phyloP scores from a whole-genome alignment of 2,888 invertebrate species.

The Bellardia bayeri region DNA sequence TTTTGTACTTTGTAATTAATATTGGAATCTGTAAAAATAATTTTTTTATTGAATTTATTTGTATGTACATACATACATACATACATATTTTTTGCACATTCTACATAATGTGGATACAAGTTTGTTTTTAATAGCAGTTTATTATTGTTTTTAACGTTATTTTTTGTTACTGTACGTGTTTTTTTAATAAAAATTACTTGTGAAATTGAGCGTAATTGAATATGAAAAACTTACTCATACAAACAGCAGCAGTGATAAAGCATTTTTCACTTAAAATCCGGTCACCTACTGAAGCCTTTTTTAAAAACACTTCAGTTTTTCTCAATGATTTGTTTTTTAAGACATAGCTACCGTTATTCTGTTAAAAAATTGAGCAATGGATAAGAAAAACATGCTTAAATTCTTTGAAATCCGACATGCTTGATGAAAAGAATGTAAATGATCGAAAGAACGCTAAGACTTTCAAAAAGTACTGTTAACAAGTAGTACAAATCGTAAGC shows the following conservation, averaged over 20 bases:
- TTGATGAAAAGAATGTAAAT: too few species aligned
- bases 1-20: slow-evolving; percentile 51
- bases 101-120: not conserved
- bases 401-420: too few species aligned
- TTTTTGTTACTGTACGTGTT: slow-evolving; percentile 28
- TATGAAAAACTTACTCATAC: slow-evolving; percentile 48
- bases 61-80: not conserved
- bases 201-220: slow-evolving; percentile 61
- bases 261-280: too few species aligned
- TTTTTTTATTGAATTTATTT: slow-evolving; percentile 47
- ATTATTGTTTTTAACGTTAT: slow-evolving; percentile 25
- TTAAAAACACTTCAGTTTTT: too few species aligned
- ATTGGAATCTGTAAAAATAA: slow-evolving; percentile 17
- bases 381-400: too few species aligned
- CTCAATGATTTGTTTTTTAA: too few species aligned
- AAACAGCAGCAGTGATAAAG: not conserved
- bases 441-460: too few species aligned
- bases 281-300: too few species aligned
- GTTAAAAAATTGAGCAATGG: too few species aligned
- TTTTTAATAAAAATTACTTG: slow-evolving; percentile 58
- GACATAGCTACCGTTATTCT: too few species aligned
- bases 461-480: too few species aligned
- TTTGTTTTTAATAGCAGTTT: slow-evolving; percentile 39
- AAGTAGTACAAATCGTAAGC: too few species aligned
- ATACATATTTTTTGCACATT: not conserved